Percentiles rank a stretch among this genome's conserved stretches.
Evolutionary conservation across 92 coral and sea anemone species (phyloP).

Genomic region (Blastomussa wellsi): DNA sequence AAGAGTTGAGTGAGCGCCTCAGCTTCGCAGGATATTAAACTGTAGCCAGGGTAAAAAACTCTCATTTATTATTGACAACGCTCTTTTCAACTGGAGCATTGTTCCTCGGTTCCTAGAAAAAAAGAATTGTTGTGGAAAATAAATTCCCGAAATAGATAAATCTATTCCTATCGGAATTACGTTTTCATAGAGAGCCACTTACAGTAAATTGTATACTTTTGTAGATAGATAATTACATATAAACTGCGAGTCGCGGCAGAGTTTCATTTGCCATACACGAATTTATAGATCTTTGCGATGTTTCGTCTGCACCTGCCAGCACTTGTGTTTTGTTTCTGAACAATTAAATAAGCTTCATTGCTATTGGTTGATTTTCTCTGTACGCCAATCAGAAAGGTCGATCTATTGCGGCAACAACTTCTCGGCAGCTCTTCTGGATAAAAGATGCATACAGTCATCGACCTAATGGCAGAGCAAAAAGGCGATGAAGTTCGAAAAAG

Average conservation of each 20-base stretch:
- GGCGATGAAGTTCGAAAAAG: slow-evolving; percentile 82
- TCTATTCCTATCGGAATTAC: neutral
- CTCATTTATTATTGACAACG: slow-evolving; percentile 27
- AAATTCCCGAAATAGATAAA: neutral
- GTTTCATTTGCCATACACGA: neutral
- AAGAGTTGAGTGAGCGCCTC: neutral
- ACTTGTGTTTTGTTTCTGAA: neutral
- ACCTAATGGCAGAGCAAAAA: slow-evolving; percentile 74
- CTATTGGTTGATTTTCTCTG: slow-evolving; percentile 40
- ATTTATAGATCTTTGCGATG: too few relatives aligned
- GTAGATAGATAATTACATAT: neutral
- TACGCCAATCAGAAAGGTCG: slow-evolving; percentile 47
- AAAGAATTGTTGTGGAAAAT: neutral
- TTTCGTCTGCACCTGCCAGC: slow-evolving; percentile 22
- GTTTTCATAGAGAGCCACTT: neutral
- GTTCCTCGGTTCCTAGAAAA: neutral
- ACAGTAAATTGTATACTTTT: too few relatives aligned
- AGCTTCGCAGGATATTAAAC: neutral
- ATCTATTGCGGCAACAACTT: slow-evolving; percentile 8
- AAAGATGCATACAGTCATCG: slow-evolving; percentile 56
- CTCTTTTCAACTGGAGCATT: neutral
- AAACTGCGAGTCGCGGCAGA: neutral
- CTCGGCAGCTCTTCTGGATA: neutral
- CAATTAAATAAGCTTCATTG: slow-evolving; percentile 28
- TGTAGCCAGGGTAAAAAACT: neutral